A percentile compares a stretch with the other conserved stretches of the same genome.
Conservation (phyloP, 2,797 vertebrate genomes). For the Sphenopsis melanotis region DNA sequence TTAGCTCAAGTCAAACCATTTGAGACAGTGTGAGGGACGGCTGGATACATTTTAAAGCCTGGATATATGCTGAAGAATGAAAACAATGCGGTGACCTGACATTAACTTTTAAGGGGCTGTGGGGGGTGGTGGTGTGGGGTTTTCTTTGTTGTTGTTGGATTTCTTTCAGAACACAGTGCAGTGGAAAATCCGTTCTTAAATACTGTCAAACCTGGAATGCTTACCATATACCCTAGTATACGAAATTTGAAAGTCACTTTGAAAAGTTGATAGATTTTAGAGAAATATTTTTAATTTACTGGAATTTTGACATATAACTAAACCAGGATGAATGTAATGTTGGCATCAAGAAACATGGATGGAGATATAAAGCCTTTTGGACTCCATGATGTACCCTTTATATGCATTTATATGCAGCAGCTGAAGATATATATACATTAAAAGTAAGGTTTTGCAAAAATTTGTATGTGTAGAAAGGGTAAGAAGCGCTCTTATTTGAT, state of each 20-base stretch:
- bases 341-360: not conserved
- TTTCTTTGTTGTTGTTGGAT: fast-evolving
- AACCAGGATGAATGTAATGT: not conserved
- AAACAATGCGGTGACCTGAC: not conserved
- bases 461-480: not conserved
- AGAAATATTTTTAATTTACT: not conserved
- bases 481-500: not conserved
- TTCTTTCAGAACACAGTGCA: not conserved
- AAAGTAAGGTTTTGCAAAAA: not conserved
- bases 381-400: not conserved
- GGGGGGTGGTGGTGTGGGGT: fast-evolving
- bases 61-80: not conserved
- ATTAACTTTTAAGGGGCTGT: not conserved
- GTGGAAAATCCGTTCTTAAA: not conserved
- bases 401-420: not conserved
- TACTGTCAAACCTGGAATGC: not conserved
- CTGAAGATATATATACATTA: not conserved
- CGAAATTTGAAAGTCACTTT: not conserved
- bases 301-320: not conserved
- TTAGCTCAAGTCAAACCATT: not conserved
- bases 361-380: not conserved
- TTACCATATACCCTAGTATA: not conserved
- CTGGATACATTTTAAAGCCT: not conserved
- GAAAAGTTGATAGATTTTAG: not conserved
- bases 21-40: not conserved